These are phyloP conservation scores for Psophia crepitans DNA, from an alignment of 2,113 vertebrate species.

Conservation along the genomic window DNA sequence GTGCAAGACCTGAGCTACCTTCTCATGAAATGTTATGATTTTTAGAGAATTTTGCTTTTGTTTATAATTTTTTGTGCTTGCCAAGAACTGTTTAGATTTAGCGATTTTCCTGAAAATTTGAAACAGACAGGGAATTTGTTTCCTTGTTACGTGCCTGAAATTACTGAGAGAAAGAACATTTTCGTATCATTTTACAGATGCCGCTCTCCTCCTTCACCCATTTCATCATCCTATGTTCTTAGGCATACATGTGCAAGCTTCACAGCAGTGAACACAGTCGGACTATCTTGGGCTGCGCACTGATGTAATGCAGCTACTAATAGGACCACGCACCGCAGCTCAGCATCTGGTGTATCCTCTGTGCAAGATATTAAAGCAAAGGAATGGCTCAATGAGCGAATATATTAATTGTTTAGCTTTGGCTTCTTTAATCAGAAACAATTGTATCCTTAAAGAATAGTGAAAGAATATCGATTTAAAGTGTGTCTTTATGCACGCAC, in stretches of 20 bases:
- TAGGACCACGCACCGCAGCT: neutral
- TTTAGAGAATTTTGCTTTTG: neutral
- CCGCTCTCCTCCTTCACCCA: neutral
- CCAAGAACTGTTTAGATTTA: neutral
- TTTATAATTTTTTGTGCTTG: neutral
- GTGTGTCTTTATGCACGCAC: neutral
- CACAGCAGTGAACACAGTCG: neutral
- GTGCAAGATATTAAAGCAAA: neutral
- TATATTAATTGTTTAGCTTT: neutral
- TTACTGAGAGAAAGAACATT: neutral
- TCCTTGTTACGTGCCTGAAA: neutral
- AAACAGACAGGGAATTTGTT: neutral
- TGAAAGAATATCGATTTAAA: neutral
- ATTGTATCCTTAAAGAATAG: neutral
- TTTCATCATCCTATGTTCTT: neutral
- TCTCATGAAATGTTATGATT: neutral
- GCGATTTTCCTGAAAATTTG: neutral
- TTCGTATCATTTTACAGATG: neutral
- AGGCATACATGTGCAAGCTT: neutral
- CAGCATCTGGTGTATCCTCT: neutral
- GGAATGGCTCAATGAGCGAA: neutral
- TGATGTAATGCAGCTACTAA: neutral
- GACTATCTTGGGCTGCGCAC: neutral
- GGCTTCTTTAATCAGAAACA: neutral
- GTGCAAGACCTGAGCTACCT: neutral